Conservation (phyloP, 1,140 invertebrate species). For the Vanessa atalanta region DNA sequence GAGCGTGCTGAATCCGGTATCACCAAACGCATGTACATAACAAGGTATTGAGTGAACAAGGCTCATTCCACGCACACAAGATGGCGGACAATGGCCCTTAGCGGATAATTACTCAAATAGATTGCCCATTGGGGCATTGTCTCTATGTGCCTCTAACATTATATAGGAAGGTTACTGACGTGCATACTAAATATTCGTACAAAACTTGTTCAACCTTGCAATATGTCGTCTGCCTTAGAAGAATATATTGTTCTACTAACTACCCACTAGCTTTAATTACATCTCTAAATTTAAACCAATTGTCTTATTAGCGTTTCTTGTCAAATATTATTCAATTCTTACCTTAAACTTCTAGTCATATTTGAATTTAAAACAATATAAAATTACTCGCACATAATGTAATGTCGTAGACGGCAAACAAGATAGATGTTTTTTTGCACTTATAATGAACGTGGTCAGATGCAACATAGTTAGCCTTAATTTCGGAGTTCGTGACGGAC, state of each 20-base stretch:
- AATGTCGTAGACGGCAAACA: neutral
- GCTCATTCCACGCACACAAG: conserved; percentile 75
- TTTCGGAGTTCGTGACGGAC: conserved; percentile 45
- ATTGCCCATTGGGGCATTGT: conserved; percentile 79
- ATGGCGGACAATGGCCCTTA: conserved; percentile 78
- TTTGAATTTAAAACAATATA: conserved; percentile 3
- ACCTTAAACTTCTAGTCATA: neutral
- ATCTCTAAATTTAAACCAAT: neutral
- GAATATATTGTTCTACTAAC: conserved; percentile 4
- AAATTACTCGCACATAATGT: neutral
- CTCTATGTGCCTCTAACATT: conserved; percentile 60
- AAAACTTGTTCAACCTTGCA: conserved; percentile 32
- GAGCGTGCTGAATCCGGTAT: conserved; percentile 55
- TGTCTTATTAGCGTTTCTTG: conserved; percentile 11
- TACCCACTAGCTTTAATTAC: conserved; percentile 14
- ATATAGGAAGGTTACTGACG: conserved; percentile 62
- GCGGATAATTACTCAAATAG: conserved; percentile 80
- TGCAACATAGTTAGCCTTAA: conserved; percentile 43
- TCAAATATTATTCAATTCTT: conserved; percentile 7
- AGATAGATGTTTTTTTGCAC: conserved; percentile 17
- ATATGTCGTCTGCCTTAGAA: conserved; percentile 19
- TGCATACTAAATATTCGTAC: conserved; percentile 44
- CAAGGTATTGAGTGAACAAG: conserved; percentile 71
- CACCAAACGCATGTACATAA: conserved; percentile 67
- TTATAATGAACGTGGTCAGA: conserved; percentile 26